Evolutionary conservation across 2,113 vertebrate species (phyloP), one percentile per base, ranked within the genome.

Genomic region (Girardinichthys multiradiatus): DNA sequence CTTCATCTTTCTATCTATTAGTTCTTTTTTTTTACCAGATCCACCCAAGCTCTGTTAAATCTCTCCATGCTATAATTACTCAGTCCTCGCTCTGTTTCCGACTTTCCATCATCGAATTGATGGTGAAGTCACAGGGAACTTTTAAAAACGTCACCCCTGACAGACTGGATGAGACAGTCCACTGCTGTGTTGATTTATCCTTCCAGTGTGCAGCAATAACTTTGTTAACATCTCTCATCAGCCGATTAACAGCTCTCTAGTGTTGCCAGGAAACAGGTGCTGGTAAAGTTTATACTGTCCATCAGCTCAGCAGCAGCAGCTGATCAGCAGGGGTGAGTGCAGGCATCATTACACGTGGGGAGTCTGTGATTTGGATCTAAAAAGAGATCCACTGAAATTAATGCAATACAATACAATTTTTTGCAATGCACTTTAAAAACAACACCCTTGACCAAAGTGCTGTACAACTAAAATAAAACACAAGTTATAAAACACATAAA

Each of bases 221-320:
- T 90, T 87, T 89, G 87, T 93, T 89, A 92, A 91, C 48, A 81
- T 90, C 90, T 91, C 92, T 93, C 92, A 83, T 92, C 91, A 88
- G 87, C 86, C 86, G 89, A 87, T 92, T 93, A 93, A 92, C 91
- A 80, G 90, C 86, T 78, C 81, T 83, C 77, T 76, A 90, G 90
- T 84, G 57, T 77, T 66, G 86, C 82, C 85, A 88, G 85, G 83
- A 92, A 93, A 89, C 93, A 93, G 91, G 90, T 93, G 91, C 86
- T 76, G 73, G 35, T 77, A 90, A 79, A 70, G 79, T 85, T 92
- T 89, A 54, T 88, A 90, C 84, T 81, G 82, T 87, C 90, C 82
- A 70, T 90, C 90, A 86, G 76, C 82, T 82, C 81, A 70, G 33
- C 68, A 70, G 79, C 74, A 72, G 80, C 76, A 45, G 39, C 79